A percentile compares a stretch with the other conserved stretches of the same genome.
These are phyloP conservation scores for Ooceraea biroi DNA, from an alignment of 1,140 invertebrate genomes.

Conservation along the genomic window DNA sequence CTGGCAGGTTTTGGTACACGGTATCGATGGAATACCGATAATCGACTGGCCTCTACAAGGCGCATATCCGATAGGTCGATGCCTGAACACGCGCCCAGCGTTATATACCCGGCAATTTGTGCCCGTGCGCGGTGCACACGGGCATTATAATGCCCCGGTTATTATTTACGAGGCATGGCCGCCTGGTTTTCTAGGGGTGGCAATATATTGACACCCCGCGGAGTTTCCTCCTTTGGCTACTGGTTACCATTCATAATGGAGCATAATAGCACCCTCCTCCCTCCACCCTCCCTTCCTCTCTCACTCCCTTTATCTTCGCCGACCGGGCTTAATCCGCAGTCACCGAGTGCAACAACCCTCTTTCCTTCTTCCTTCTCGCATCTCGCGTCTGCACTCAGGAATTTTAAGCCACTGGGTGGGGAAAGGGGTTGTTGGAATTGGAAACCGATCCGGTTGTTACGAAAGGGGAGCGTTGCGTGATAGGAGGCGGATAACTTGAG, in stretches of 20 bases:
- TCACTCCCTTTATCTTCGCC: background rate
- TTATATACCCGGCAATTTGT: slow-evolving; percentile 79
- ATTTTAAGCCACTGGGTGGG: slow-evolving; percentile 60
- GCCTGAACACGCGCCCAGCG: slow-evolving; percentile 73
- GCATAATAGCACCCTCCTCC: slow-evolving; percentile 77
- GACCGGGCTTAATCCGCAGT: slow-evolving; percentile 68
- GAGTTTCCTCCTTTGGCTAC: slow-evolving; percentile 78
- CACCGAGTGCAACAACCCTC: slow-evolving; percentile 71
- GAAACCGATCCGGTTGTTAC: slow-evolving; percentile 55
- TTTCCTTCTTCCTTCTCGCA: slow-evolving; percentile 65
- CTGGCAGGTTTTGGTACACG: slow-evolving; percentile 62
- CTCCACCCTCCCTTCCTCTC: slow-evolving; percentile 9
- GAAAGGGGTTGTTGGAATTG: slow-evolving; percentile 36
- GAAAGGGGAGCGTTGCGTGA: background rate
- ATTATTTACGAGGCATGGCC: slow-evolving; percentile 76
- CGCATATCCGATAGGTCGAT: slow-evolving; percentile 75
- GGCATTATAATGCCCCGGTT: slow-evolving; percentile 71
- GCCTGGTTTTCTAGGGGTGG: slow-evolving; percentile 71
- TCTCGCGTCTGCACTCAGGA: slow-evolving; percentile 36
- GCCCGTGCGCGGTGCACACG: slow-evolving; percentile 64
- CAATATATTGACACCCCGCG: slow-evolving; percentile 80
- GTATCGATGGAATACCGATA: slow-evolving; percentile 75
- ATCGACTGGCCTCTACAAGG: slow-evolving; percentile 74
- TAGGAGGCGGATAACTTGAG: slow-evolving; percentile 41
- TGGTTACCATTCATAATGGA: slow-evolving; percentile 80